A percentile compares a stretch with the other conserved stretches of the same genome.
phyloP scores from a whole-genome alignment of 2,888 invertebrate species.

The Syrista parreyssii region DNA sequence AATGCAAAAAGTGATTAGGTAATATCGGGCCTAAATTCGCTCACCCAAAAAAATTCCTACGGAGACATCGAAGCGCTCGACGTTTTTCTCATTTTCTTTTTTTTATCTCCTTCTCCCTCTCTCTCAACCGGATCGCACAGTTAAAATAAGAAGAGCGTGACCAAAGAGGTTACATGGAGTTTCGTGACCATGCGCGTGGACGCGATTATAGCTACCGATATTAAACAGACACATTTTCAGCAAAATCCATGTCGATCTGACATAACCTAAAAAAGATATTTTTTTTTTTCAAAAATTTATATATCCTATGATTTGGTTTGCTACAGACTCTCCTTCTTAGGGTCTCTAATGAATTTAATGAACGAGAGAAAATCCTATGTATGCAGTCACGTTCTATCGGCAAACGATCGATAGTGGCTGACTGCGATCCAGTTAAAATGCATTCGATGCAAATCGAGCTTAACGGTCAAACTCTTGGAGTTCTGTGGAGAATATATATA shows the following conservation, averaged over 20 bases:
- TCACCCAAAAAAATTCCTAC: neutral
- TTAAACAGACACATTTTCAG: too few relatives aligned
- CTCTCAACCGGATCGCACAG: constrained; percentile 25
- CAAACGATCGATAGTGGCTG: too few relatives aligned
- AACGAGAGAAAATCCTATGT: too few relatives aligned
- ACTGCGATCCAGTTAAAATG: constrained; percentile 7
- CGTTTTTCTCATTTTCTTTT: constrained; percentile 4
- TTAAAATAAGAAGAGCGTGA: constrained; percentile 4
- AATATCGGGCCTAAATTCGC: neutral
- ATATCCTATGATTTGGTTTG: too few relatives aligned
- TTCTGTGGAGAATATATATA: neutral
- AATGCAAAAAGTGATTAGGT: neutral
- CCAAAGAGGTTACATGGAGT: neutral
- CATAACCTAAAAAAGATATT: too few relatives aligned
- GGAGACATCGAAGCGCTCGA: neutral
- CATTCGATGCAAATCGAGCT: constrained; percentile 8
- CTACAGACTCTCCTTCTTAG: too few relatives aligned
- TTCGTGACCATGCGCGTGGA: neutral
- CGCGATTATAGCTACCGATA: too few relatives aligned
- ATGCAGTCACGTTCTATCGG: too few relatives aligned
- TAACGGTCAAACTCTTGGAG: neutral
- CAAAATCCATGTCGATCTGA: too few relatives aligned
- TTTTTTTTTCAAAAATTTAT: too few relatives aligned
- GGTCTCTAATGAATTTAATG: too few relatives aligned
- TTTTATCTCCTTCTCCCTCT: neutral